Conservation (phyloP, 2,113 vertebrate genomes). For the Theropithecus gelada region DNA sequence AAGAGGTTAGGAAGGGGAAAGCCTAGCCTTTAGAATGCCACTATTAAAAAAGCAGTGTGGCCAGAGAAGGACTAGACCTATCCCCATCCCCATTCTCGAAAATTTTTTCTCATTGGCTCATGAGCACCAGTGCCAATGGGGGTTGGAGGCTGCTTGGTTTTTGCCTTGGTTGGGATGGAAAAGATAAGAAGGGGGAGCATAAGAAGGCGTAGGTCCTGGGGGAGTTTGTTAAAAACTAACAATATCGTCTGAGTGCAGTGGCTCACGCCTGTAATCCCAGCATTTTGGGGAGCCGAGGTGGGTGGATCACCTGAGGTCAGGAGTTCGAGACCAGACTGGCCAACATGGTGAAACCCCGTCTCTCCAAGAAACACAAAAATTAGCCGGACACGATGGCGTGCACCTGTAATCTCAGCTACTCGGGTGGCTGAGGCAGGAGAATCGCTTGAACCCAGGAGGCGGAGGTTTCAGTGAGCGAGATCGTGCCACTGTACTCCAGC, state of each 20-base stretch:
- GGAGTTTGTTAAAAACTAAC: neutral
- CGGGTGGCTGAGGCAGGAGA: too few species aligned
- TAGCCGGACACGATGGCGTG: too few species aligned
- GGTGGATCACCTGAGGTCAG: too few species aligned
- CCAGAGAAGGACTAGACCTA: neutral
- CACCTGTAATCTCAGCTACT: too few species aligned
- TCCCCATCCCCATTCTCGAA: neutral
- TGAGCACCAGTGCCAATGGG: neutral
- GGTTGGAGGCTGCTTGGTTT: neutral
- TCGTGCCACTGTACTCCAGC: too few species aligned
- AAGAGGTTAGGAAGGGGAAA: neutral
- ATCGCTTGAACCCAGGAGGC: too few species aligned
- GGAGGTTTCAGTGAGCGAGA: too few species aligned
- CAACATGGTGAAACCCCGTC: too few species aligned
- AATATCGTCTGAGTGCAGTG: fast-evolving
- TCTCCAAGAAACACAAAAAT: too few species aligned
- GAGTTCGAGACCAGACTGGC: too few species aligned
- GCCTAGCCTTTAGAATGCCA: neutral
- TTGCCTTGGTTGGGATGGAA: neutral
- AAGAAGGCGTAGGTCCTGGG: neutral
- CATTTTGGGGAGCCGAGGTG: too few species aligned
- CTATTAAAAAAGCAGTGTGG: neutral
- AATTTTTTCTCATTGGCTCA: neutral
- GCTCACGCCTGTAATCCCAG: too few species aligned
- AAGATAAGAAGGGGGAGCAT: neutral